Evolutionary conservation across 2,113 vertebrate species (phyloP), one percentile per base, ranked within the genome.

Genomic region (Pipra filicauda): DNA sequence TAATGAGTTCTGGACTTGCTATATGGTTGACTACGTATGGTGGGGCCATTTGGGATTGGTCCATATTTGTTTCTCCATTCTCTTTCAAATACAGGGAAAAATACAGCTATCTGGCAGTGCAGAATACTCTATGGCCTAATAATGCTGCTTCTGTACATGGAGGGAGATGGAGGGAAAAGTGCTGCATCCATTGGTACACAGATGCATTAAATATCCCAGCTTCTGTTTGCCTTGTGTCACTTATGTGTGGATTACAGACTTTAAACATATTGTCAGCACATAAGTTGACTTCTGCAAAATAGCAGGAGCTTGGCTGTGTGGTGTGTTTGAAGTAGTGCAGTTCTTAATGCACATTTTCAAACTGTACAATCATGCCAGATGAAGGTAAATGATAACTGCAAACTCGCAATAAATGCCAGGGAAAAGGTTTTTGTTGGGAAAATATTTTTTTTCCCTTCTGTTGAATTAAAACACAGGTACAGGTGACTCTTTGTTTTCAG

Each of bases 151-250:
- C 74, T 81, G 10, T 35, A 3, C 1, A 1, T 51, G 46, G 43
- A 88, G 83, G 31, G 58, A 67, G 54, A n/a, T 1, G 1, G 69
- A 61, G 37, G 17, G 73, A 27, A 81, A 81, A 62, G 22, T 54
- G 58, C 64, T 89, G 59, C 22, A 73, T 54, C 62, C 3, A 0
- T 77, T 59, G 72, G 43, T 90, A 48, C 3, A 4, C 85, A 83
- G 64, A 48, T 91, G 72, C 88, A 70, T 93, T 76, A 43, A 70
- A 49, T 91, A 87, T 75, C 86, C 76, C 92, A 94, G 95, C 89
- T 97, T 97, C 93, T 97, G 91, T 79, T 96, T 96, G 81, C 37
- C 57, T 39, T 44, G 37, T 76, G 72, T 73, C 57, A 58, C 41
- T 61, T 67, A 31, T 1, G 0, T 30, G 61, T 74, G 43, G 39